Evolutionary conservation across 53 echinoderm and acorn worm species (phyloP).

Genomic region (Stichopus horrens): DNA sequence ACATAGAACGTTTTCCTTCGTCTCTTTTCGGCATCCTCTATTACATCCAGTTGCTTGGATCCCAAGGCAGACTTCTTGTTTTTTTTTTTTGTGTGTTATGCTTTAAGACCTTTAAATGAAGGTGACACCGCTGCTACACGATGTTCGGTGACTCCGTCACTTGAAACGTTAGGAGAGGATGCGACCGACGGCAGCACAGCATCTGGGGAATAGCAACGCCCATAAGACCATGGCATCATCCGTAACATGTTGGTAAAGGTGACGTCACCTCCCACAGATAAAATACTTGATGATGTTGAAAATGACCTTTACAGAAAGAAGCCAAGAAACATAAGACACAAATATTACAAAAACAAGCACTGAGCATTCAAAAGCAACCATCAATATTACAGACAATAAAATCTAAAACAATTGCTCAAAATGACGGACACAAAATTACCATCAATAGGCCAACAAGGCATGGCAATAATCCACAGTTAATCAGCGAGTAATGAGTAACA

Average conservation of each 20-base stretch:
- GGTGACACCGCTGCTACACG: not conserved
- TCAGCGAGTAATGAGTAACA: too few species aligned
- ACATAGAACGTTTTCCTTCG: not conserved
- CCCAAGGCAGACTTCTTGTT: not conserved
- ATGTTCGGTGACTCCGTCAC: not conserved
- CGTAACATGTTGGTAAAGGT: not conserved
- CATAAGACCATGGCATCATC: not conserved
- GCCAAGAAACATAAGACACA: not conserved
- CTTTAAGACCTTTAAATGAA: not conserved
- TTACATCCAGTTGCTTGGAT: not conserved
- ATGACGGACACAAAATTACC: too few species aligned
- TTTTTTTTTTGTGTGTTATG: not conserved
- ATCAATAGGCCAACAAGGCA: too few species aligned
- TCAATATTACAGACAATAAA: too few species aligned
- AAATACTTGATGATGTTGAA: not conserved
- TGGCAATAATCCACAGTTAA: too few species aligned
- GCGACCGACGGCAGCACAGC: slow-evolving; percentile 21
- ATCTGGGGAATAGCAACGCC: slow-evolving; percentile 16
- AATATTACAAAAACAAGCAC: too few species aligned
- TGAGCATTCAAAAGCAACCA: too few species aligned
- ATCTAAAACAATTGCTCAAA: too few species aligned
- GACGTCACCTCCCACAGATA: slow-evolving; percentile 30
- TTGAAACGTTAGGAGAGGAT: not conserved
- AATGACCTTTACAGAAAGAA: not conserved
- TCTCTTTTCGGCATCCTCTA: not conserved